Conservation (phyloP, 1,140 invertebrate species). For the Drosophila nebulosa region DNA sequence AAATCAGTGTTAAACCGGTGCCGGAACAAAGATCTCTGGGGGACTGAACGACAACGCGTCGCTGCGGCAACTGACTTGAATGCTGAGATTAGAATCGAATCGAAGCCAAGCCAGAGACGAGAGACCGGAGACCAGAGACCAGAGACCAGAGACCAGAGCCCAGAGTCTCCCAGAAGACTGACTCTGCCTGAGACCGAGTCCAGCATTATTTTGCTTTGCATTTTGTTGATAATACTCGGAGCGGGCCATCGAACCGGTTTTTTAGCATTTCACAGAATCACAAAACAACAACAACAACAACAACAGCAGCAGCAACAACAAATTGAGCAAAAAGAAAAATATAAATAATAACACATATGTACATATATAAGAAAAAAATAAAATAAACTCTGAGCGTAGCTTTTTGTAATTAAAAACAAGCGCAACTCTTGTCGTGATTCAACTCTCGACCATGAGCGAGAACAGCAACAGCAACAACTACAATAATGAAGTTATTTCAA, state of each 20-base stretch:
- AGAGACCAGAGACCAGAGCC: background rate
- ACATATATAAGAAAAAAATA: constrained; percentile 5
- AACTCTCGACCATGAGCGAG: constrained; percentile 5
- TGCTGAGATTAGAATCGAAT: constrained; percentile 35
- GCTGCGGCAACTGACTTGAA: constrained; percentile 39
- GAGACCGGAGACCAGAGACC: background rate
- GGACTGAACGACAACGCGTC: constrained; percentile 31
- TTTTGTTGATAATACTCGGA: constrained; percentile 3
- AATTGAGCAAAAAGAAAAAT: background rate
- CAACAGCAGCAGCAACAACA: background rate
- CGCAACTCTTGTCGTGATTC: background rate
- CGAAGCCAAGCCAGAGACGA: background rate
- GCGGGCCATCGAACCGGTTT: constrained; percentile 34
- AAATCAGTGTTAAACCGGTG: constrained; percentile 21
- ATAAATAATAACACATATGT: constrained; percentile 11
- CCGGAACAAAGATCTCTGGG: constrained; percentile 13
- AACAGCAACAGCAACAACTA: background rate
- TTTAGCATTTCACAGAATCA: constrained; percentile 33
- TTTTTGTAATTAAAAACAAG: constrained; percentile 10
- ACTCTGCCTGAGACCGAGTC: too few relatives aligned
- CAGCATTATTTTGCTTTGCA: constrained; percentile 4
- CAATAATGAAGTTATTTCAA: too few relatives aligned
- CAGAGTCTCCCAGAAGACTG: too few relatives aligned
- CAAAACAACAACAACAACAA: background rate
- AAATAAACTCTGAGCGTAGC: background rate